phyloP scores from a whole-genome alignment of 2,797 vertebrate species.

The Centroberyx gerrardi region DNA sequence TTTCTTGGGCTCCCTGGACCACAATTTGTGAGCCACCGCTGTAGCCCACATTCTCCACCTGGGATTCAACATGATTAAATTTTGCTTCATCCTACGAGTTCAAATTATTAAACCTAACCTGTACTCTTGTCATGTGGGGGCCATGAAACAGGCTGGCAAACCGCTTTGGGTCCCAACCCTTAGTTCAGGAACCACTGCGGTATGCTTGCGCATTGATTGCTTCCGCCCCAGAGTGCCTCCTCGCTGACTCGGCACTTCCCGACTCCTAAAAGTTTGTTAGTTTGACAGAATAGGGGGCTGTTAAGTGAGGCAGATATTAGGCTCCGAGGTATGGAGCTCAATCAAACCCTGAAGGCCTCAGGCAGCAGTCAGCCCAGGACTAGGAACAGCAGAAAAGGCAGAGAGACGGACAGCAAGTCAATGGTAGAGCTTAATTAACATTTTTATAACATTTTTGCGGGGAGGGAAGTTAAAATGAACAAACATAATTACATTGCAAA shows the following conservation, averaged over 20 bases:
- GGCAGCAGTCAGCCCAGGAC: constrained; percentile 29
- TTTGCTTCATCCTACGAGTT: background rate
- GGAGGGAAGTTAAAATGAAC: background rate
- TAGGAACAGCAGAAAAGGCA: constrained; percentile 33
- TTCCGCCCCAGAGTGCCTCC: constrained; percentile 19
- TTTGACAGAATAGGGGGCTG: constrained; percentile 51
- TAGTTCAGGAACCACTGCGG: background rate
- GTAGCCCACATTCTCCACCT: background rate
- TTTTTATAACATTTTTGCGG: too few species aligned
- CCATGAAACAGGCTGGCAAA: constrained; percentile 3
- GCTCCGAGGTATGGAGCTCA: constrained; percentile 34
- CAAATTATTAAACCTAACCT: constrained; percentile 1
- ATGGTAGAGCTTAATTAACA: background rate
- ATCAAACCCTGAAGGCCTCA: constrained; percentile 43
- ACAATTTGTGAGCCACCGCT: background rate
- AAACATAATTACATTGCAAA: background rate
- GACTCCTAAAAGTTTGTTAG: constrained; percentile 35
- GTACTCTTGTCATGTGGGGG: constrained; percentile 18
- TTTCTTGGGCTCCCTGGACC: background rate
- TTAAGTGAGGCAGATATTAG: constrained; percentile 35
- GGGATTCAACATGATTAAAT: background rate
- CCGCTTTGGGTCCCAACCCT: constrained; percentile 29
- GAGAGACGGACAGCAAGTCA: background rate
- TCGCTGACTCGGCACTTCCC: constrained; percentile 46
- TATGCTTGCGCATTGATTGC: constrained; percentile 33